Percentiles rank a stretch among this genome's conserved stretches.
Evolutionary conservation across 2,113 vertebrate species (phyloP).

Genomic region (Colius striatus): DNA sequence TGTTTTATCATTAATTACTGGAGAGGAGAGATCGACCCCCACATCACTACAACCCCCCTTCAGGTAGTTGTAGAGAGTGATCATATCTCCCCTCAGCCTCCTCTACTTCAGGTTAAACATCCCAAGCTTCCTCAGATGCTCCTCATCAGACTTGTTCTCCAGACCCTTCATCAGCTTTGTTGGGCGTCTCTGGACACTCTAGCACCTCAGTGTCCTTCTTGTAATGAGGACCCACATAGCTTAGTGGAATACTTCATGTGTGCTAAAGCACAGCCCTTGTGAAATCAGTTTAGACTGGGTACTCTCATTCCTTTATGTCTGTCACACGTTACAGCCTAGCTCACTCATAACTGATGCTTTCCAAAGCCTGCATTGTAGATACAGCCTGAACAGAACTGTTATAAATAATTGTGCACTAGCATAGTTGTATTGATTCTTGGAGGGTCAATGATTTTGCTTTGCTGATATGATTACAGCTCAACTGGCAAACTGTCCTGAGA

Average conservation of each 20-base stretch:
- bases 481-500: background rate
- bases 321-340: background rate
- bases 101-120: too few relatives aligned
- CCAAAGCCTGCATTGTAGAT: background rate
- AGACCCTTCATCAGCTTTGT: too few relatives aligned
- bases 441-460: background rate
- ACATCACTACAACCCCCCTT: too few relatives aligned
- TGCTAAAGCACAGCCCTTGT: background rate
- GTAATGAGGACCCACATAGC: accelerated
- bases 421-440: conserved; percentile 4
- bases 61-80: too few relatives aligned
- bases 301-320: background rate
- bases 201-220: too few relatives aligned
- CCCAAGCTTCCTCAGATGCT: too few relatives aligned
- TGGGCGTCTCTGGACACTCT: too few relatives aligned
- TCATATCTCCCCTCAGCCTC: too few relatives aligned
- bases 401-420: background rate
- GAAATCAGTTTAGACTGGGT: background rate
- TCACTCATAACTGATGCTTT: background rate
- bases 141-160: too few relatives aligned
- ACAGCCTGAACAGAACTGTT: background rate
- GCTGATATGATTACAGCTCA: background rate
- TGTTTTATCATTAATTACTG: too few relatives aligned
- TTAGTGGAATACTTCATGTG: accelerated
- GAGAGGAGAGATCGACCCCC: too few relatives aligned